Conservation (phyloP, 2,797 vertebrate species). For the Rachycentron canadum region DNA sequence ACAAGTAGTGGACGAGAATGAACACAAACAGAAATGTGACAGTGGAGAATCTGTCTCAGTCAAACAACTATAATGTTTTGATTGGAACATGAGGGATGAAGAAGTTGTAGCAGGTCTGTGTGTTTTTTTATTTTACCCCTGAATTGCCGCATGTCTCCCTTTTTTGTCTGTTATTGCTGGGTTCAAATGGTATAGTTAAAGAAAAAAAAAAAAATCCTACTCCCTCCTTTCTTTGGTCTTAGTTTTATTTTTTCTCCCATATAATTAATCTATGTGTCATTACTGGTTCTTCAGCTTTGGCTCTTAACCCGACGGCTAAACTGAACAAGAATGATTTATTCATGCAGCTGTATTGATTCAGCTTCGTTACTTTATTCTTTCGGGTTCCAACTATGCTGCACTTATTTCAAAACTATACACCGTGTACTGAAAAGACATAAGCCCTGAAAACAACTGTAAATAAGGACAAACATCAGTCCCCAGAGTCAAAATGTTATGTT, state of each 20-base stretch:
- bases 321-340: constrained; percentile 50
- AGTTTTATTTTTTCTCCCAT: neutral
- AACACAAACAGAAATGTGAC: neutral
- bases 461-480: neutral
- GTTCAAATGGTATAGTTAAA: neutral
- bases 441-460: neutral
- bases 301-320: constrained; percentile 17
- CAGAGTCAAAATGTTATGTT: constrained; percentile 9
- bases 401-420: constrained; percentile 1
- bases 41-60: neutral
- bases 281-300: constrained; percentile 21
- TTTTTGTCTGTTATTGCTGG: constrained; percentile 9
- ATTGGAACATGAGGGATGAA: neutral
- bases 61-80: neutral
- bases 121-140: neutral
- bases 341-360: constrained; percentile 23
- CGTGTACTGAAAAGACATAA: constrained; percentile 25
- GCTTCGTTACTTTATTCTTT: constrained; percentile 17
- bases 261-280: constrained; percentile 8
- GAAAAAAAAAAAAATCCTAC: neutral
- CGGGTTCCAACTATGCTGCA: constrained; percentile 21
- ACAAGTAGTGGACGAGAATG: neutral
- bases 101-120: neutral
- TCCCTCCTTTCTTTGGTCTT: neutral
- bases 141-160: neutral